These are phyloP conservation scores for Gambusia holbrooki DNA, from an alignment of 2,113 vertebrate genomes.

Conservation along the genomic window DNA sequence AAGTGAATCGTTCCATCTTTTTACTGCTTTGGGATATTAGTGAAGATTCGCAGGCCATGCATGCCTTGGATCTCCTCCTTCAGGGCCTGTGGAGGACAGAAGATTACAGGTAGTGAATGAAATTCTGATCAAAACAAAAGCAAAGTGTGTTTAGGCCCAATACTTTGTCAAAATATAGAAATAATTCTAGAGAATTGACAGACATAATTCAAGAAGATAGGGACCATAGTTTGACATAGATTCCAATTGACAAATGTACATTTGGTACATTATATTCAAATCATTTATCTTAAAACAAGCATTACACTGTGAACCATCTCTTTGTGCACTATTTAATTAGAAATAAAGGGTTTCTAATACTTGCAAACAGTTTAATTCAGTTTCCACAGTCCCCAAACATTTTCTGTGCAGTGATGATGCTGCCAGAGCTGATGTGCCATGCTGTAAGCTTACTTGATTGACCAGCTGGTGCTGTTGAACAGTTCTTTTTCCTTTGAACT, in stretches of 20 bases:
- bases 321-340: not conserved
- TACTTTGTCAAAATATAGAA: not conserved
- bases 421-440: not conserved
- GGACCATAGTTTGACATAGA: not conserved
- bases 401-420: not conserved
- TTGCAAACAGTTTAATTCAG: not conserved
- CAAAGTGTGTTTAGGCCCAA: not conserved
- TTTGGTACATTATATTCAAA: too few species aligned
- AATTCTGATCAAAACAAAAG: not conserved
- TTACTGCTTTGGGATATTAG: slow-evolving; percentile 75
- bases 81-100: slow-evolving; percentile 73
- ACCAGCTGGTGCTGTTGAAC: slow-evolving; percentile 95
- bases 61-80: slow-evolving; percentile 84
- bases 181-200: not conserved
- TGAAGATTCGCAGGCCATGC: slow-evolving; percentile 85
- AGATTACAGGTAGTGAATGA: slow-evolving; percentile 13
- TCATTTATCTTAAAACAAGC: too few species aligned
- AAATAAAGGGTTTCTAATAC: too few species aligned
- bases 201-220: not conserved
- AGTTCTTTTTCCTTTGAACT: slow-evolving; percentile 89
- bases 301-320: too few species aligned
- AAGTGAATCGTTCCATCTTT: not conserved
- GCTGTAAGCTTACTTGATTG: slow-evolving; percentile 83
- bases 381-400: not conserved
- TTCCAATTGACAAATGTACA: too few species aligned